These are phyloP conservation scores for Thunnus albacares DNA, from an alignment of 2,797 vertebrate genomes.

Conservation along the genomic window DNA sequence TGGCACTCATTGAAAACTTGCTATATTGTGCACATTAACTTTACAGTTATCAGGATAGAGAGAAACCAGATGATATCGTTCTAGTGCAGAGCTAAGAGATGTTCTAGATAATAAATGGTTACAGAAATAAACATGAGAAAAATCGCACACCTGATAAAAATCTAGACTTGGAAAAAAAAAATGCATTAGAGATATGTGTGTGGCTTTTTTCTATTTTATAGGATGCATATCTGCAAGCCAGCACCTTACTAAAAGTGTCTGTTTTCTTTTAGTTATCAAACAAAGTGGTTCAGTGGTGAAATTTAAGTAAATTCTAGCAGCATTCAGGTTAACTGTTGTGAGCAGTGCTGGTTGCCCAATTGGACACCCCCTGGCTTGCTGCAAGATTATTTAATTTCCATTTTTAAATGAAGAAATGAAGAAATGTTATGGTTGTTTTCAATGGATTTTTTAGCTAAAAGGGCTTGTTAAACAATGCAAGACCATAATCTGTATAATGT, in stretches of 20 bases:
- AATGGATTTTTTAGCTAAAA: slow-evolving; percentile 1
- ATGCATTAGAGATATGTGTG: too few species aligned
- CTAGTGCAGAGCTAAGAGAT: too few species aligned
- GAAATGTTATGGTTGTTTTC: neutral
- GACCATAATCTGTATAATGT: neutral
- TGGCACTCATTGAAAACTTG: neutral
- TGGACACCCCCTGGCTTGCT: neutral
- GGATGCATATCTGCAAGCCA: too few species aligned
- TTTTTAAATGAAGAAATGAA: neutral
- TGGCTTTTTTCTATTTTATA: too few species aligned
- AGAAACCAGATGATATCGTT: neutral
- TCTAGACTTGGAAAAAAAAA: too few species aligned
- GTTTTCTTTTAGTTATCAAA: too few species aligned
- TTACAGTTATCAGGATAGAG: neutral
- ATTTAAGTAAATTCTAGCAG: neutral
- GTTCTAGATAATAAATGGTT: too few species aligned
- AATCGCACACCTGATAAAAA: too few species aligned
- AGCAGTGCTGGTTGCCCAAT: neutral
- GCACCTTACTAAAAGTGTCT: too few species aligned
- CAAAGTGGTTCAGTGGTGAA: neutral
- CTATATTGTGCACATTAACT: neutral
- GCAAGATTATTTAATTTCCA: too few species aligned
- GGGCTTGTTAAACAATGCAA: neutral
- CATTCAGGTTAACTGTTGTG: neutral
- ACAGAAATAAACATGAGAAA: too few species aligned